Base-by-base conservation (phyloP, 2,113 vertebrate genomes). In the Gymnorhina tibicen region DNA sequence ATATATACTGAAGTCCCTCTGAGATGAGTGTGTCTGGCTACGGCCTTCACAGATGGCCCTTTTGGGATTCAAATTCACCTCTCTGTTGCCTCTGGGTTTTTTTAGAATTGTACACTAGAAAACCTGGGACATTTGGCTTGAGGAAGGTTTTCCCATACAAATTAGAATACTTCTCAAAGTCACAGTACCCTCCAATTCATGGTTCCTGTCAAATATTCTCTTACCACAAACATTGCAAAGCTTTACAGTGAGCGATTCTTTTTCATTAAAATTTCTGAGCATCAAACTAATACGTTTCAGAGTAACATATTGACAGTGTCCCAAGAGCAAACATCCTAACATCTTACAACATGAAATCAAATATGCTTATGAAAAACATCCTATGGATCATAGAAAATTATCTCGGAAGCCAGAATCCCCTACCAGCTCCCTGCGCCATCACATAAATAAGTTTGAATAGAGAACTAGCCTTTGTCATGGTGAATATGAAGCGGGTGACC, bases 341-440 rank as follows among this genome's bases (percentile, higher is more conserved):
- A 0, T 67, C 24, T 85, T 75, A 50, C 3, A 75, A 30, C 2
- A 62, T 50, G 39, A 85, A 82, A 67, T 32, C 18, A 60, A 78
- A 9, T 21, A 56, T 68, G 16, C 3, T 75, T 79, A 27, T 44
- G 30, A 76, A 92, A 93, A 89, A 22, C 19, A 9, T 50, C 22
- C 20, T 28, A 35, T 30, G 13, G 42, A 27, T 30, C 18, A 11
- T 10, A 39, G 6, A 67, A 94, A 82, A 72, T 3, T 63, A 11
- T 5, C 7, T 23, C 17, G 64, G 52, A 67, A 91, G 39, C 3
- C 28, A 41, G 28, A 68, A 72, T 18, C 4, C 4, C 11, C 11
- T 53, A 27, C 8, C 17, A 58, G 3, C 1, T 26, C 16, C 0
- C 0, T 47, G 17, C 10, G 50, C 15, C 26, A 56, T 60, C 44